phyloP scores from a whole-genome alignment of 1,140 invertebrate genomes.

The Drosophila gunungcola region DNA sequence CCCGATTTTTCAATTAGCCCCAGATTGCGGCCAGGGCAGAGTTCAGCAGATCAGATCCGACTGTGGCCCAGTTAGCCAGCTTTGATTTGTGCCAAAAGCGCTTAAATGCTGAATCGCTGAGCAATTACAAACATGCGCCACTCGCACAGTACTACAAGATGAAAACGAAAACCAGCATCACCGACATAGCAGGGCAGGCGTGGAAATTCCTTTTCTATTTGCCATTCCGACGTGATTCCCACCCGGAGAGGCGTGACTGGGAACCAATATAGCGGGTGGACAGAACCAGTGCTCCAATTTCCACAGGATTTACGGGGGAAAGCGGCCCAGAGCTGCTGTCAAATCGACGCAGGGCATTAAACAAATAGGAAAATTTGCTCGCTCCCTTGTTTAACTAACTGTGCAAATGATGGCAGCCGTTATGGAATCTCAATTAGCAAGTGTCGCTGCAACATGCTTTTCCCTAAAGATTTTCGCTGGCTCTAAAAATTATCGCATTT shows the following conservation, averaged over 20 bases:
- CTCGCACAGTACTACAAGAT: neutral
- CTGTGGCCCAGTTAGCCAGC: constrained; percentile 17
- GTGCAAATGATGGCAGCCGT: constrained; percentile 62
- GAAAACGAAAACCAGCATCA: constrained; percentile 11
- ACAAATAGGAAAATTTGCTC: constrained; percentile 64
- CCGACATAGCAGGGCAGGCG: constrained; percentile 25
- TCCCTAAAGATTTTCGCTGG: neutral
- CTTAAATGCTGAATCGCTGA: constrained; percentile 54
- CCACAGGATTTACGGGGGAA: neutral
- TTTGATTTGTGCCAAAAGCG: constrained; percentile 52
- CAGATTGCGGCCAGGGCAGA: constrained; percentile 1
- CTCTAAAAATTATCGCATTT: constrained; percentile 1
- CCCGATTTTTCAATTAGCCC: constrained; percentile 34
- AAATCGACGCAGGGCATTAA: constrained; percentile 63
- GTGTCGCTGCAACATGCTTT: constrained; percentile 29
- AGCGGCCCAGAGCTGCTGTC: constrained; percentile 19
- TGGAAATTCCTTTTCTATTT: constrained; percentile 70
- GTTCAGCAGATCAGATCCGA: constrained; percentile 29
- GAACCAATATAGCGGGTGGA: constrained; percentile 18
- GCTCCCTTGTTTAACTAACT: constrained; percentile 71
- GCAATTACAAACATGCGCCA: constrained; percentile 58
- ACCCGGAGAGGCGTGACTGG: constrained; percentile 52
- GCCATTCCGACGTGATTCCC: constrained; percentile 62
- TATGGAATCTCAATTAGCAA: constrained; percentile 74
- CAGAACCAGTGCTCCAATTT: constrained; percentile 7